Evolutionary conservation across 1,140 invertebrate genomes (phyloP), one percentile per base, ranked within the genome.

Genomic region (Ceratosolen fusciceps): DNA sequence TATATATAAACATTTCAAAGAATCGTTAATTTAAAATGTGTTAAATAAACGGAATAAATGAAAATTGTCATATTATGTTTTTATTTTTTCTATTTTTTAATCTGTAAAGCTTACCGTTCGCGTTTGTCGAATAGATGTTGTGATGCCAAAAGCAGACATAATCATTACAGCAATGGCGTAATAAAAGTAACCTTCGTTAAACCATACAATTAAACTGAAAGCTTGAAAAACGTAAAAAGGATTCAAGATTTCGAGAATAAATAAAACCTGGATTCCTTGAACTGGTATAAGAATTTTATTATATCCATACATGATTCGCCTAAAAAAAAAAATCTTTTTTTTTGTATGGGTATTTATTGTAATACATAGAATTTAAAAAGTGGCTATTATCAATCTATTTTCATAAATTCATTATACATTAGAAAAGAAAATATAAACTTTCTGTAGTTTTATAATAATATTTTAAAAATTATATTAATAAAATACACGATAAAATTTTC

Each of bases 161-260:
- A 95, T 86, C 12, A 98, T 91, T 79, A 98, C 97, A 39, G 96
- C 96, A 34, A 93, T 91, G 16, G 96, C 95, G 87, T 97, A 98
- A 84, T 96, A 97, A 77, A 94, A 93, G 85, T 98, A 98, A 16
- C 93, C 90, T 83, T 97, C 96, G 1, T 93, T 91, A 7, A 96
- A 90, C 96, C 96, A 97, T 47, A 97, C 92, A 4, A 92, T 89
- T 16, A 97, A 92, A 12, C 96, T 96, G 87, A 96, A 97, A 60
- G 96, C 88, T 94, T 98, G 97, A 89, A 98, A 98, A 67, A 80
- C 68, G 88, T 99, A 99, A 90, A 98, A 99, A 0, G 98, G 98
- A 87, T 98, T 98, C 65, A 99, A 92, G 31, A 96, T 93, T 90
- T 97, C 96, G 19, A 96, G 86, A 19, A 96, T 87, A 0, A 97